Percentiles rank a stretch among this genome's conserved stretches.
Evolutionary conservation across 2,113 vertebrate species (phyloP).

Genomic region (Callospermophilus lateralis): DNA sequence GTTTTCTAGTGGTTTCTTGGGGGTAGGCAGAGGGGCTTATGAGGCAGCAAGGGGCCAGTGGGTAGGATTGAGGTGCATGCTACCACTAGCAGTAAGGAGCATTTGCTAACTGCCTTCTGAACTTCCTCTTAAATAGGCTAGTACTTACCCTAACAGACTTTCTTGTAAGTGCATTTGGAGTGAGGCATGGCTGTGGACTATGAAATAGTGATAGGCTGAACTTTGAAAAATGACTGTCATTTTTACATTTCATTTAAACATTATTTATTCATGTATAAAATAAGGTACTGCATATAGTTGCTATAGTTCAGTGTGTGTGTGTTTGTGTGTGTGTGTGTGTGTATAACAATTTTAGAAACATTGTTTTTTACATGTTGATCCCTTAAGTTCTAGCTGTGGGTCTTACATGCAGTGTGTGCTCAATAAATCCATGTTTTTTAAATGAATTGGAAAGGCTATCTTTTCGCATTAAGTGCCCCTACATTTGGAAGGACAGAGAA

Average conservation of each 20-base stretch:
- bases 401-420: not conserved
- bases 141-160: not conserved
- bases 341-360: no score
- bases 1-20: conserved; percentile 7
- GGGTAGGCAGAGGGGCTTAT: not conserved
- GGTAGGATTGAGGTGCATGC: not conserved
- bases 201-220: not conserved
- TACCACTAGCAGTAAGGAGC: not conserved
- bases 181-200: not conserved
- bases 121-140: not conserved
- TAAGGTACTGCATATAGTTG: not conserved
- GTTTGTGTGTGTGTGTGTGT: no score
- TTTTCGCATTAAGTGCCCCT: not conserved
- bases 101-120: not conserved
- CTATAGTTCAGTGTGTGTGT: not conserved
- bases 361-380: not conserved
- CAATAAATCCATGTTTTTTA: not conserved
- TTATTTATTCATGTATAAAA: not conserved
- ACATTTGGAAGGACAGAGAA: not conserved
- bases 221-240: not conserved
- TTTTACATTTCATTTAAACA: conserved; percentile 40
- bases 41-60: not conserved
- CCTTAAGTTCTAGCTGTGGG: not conserved
- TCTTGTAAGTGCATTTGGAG: not conserved
- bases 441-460: not conserved